Percentiles rank a stretch among this genome's conserved stretches.
Evolutionary conservation across 2,888 invertebrate species (phyloP).

Genomic region (Linnaemya vulpina): DNA sequence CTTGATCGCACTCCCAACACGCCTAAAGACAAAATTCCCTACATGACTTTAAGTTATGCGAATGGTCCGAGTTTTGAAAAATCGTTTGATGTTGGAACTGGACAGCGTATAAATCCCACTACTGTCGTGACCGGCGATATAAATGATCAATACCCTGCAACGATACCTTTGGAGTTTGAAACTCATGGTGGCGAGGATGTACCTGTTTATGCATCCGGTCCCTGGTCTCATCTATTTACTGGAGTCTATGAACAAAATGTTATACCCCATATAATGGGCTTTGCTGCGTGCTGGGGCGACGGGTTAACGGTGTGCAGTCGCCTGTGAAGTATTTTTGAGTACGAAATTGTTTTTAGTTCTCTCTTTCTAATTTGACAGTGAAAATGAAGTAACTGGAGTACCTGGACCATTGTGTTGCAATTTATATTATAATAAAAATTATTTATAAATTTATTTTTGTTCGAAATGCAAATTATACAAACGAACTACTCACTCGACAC

Average conservation of each 20-base stretch:
- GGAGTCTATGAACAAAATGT: slow-evolving; percentile 91
- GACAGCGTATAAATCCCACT: slow-evolving; percentile 78
- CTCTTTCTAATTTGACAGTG: too few species aligned
- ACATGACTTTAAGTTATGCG: slow-evolving; percentile 88
- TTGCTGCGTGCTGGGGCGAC: slow-evolving; percentile 88
- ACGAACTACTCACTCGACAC: too few species aligned
- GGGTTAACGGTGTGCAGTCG: slow-evolving; percentile 78
- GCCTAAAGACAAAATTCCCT: slow-evolving; percentile 85
- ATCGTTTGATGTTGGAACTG: slow-evolving; percentile 76
- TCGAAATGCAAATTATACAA: too few species aligned
- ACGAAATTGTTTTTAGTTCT: too few species aligned
- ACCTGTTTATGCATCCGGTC: slow-evolving; percentile 89
- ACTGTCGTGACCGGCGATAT: slow-evolving; percentile 73
- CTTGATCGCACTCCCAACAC: slow-evolving; percentile 75
- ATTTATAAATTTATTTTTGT: too few species aligned
- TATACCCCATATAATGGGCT: slow-evolving; percentile 90
- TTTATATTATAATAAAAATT: too few species aligned
- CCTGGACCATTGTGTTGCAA: too few species aligned
- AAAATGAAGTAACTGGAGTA: too few species aligned
- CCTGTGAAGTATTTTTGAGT: not conserved
- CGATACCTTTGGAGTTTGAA: slow-evolving; percentile 84
- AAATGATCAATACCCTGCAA: slow-evolving; percentile 84
- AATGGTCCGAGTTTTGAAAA: slow-evolving; percentile 87
- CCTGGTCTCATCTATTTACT: slow-evolving; percentile 91
- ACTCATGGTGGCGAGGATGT: slow-evolving; percentile 93